phyloP scores from a whole-genome alignment of 2,888 invertebrate species.

The Willowsia nigromaculata region DNA sequence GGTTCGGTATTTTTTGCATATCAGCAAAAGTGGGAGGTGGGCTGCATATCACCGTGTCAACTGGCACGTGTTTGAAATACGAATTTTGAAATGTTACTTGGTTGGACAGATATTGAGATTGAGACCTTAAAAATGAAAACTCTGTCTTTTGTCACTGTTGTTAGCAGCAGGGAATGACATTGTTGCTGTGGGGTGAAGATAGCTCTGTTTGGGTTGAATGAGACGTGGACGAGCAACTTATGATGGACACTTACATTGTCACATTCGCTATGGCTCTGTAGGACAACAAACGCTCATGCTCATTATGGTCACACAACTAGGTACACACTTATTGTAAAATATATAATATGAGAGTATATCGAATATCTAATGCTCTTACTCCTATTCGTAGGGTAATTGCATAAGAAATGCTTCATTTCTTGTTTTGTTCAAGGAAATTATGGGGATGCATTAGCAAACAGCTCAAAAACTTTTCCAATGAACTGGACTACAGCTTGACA shows the following conservation, averaged over 20 bases:
- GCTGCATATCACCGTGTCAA: neutral
- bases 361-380: too few relatives aligned
- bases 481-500: neutral
- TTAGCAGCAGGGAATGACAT: slow-evolving; percentile 63
- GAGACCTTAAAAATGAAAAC: slow-evolving; percentile 31
- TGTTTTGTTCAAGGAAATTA: neutral
- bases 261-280: neutral
- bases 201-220: neutral
- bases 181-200: slow-evolving; percentile 48
- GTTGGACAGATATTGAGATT: neutral
- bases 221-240: neutral
- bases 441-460: neutral
- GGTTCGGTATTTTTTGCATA: neutral
- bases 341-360: too few relatives aligned
- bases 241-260: slow-evolving; percentile 20
- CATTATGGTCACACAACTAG: too few relatives aligned
- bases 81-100: neutral
- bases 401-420: neutral
- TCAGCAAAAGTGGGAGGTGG: neutral
- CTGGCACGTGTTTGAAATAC: slow-evolving; percentile 53
- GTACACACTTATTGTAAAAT: too few relatives aligned
- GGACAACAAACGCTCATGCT: neutral
- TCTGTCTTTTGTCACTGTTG: slow-evolving; percentile 64
- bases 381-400: too few relatives aligned
- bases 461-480: neutral